Conservation (phyloP, 1,140 invertebrate genomes). For the Eueides isabella region DNA sequence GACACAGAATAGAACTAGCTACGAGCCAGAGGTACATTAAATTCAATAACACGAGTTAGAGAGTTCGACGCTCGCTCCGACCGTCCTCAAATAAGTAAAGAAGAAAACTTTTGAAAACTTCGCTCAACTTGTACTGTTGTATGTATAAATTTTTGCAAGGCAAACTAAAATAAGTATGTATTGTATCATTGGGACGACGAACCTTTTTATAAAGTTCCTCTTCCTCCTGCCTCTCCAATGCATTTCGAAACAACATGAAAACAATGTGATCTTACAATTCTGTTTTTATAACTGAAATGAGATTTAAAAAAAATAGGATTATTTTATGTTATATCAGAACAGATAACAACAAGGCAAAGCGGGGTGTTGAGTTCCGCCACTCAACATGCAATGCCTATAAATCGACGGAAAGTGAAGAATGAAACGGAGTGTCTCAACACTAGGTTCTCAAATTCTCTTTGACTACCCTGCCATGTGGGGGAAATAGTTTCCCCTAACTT, state of each 20-base stretch:
- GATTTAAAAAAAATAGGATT: neutral
- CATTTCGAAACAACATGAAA: slow-evolving; percentile 15
- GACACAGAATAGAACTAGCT: slow-evolving; percentile 67
- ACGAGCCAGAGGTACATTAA: slow-evolving; percentile 72
- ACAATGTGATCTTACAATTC: slow-evolving; percentile 19
- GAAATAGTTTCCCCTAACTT: no score
- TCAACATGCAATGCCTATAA: no score
- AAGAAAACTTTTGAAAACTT: slow-evolving; percentile 78
- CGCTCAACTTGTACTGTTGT: slow-evolving; percentile 70
- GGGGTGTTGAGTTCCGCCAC: no score
- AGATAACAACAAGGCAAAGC: no score
- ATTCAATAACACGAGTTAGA: slow-evolving; percentile 81
- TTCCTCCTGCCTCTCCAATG: slow-evolving; percentile 7
- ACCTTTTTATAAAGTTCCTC: slow-evolving; percentile 38
- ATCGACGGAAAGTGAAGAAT: no score
- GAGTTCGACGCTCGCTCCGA: slow-evolving; percentile 78
- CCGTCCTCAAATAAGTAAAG: slow-evolving; percentile 80
- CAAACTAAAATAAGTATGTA: slow-evolving; percentile 66
- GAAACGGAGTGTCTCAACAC: no score
- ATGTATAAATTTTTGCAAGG: slow-evolving; percentile 64
- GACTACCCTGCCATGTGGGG: no score
- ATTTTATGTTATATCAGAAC: neutral
- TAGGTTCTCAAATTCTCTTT: no score
- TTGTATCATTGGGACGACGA: slow-evolving; percentile 44
- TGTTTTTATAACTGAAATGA: slow-evolving; percentile 9